Percentiles rank a stretch among this genome's conserved stretches.
phyloP scores from a whole-genome alignment of 2,797 vertebrate species.

The Intellagama lesueurii region DNA sequence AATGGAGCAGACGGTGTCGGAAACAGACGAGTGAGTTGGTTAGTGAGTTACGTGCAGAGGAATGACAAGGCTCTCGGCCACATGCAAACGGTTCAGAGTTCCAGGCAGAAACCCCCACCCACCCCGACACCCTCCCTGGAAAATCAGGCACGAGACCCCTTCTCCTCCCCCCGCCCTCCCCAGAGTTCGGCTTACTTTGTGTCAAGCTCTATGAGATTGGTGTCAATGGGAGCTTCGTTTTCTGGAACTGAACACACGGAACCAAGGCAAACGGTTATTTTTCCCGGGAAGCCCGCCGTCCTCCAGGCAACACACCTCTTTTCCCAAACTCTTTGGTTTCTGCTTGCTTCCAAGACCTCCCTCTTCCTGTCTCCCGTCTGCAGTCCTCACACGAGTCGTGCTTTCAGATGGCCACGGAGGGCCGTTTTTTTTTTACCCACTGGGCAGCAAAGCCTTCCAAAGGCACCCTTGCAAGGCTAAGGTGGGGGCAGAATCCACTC shows the following conservation, averaged over 20 bases:
- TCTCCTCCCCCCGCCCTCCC: neutral
- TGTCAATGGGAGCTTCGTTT: constrained; percentile 88
- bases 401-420: too few relatives aligned
- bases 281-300: rapidly evolving
- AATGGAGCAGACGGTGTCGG: rapidly evolving
- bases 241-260: constrained; percentile 85
- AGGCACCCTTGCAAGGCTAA: neutral
- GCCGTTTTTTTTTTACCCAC: neutral
- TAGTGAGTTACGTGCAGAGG: neutral
- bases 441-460: neutral
- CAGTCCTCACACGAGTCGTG: neutral
- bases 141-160: neutral
- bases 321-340: too few relatives aligned
- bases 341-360: too few relatives aligned
- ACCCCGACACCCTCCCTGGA: too few relatives aligned
- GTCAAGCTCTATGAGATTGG: constrained; percentile 96
- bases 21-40: neutral
- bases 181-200: constrained; percentile 86
- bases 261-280: constrained; percentile 42
- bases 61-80: neutral
- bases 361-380: too few relatives aligned
- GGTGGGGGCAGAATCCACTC: too few relatives aligned
- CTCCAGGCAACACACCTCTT: rapidly evolving
- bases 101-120: rapidly evolving
- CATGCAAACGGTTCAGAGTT: neutral